These are phyloP conservation scores for Eclectus roratus DNA, from an alignment of 2,113 vertebrate species.

Conservation along the genomic window DNA sequence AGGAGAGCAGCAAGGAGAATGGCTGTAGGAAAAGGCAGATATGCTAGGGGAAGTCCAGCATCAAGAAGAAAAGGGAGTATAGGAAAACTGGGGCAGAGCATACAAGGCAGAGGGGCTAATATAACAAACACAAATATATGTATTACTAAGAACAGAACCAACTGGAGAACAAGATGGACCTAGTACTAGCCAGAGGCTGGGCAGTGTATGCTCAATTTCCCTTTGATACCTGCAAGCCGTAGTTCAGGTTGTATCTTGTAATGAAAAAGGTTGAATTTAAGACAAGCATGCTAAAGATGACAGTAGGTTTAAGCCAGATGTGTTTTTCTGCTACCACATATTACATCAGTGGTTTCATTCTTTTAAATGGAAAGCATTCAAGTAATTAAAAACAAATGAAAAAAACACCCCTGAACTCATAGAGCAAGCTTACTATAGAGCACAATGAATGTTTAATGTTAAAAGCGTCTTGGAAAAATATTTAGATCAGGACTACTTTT, in stretches of 20 bases:
- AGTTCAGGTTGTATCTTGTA: neutral
- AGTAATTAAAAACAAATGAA: neutral
- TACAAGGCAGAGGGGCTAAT: neutral
- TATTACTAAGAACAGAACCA: neutral
- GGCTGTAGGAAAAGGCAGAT: neutral
- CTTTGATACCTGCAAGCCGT: neutral
- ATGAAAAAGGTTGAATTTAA: neutral
- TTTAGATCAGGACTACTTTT: neutral
- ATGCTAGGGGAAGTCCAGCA: neutral
- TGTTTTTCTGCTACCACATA: neutral
- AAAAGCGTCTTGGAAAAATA: neutral
- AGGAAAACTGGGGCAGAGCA: neutral
- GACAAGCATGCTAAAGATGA: neutral
- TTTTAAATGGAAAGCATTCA: neutral
- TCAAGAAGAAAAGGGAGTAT: neutral
- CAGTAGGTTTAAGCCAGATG: neutral
- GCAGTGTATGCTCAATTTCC: neutral
- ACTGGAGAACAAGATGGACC: neutral
- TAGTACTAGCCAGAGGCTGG: neutral
- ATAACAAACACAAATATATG: neutral
- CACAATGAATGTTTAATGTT: neutral
- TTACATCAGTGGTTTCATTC: neutral
- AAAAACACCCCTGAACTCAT: neutral
- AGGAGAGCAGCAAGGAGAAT: neutral
- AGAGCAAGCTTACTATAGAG: neutral